Evolutionary conservation across 2,797 vertebrate genomes (phyloP), one percentile per base, ranked within the genome.

Genomic region (Picus viridis): DNA sequence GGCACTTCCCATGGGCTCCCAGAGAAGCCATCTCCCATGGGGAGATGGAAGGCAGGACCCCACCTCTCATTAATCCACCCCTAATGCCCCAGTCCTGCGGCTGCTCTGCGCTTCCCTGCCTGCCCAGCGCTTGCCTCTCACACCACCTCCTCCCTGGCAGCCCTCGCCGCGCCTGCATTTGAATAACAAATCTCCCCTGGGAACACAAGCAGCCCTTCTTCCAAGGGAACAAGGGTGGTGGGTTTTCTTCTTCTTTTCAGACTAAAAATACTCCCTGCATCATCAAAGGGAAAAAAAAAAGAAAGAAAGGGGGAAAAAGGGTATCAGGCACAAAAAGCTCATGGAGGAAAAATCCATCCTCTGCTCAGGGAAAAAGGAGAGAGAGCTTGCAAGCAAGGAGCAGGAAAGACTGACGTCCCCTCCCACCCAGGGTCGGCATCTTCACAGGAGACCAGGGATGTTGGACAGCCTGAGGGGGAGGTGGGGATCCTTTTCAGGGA

Each of bases 371-470:
- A 72, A 86, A 67, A 39, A 39, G 39, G 39, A 75, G 65, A 79
- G 32, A 83, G 59, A 86, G 47, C 29, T 59, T 72, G 43, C 34
- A 76, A 63, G 63, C 16, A 51, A 67, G 59, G 56, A 57, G 34
- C 30, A 69, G 39, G 20, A 23, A 77, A 64, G 62, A 24, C 22
- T 9, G 18, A 58, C 8, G 27, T 51, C 18, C 12, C 29, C 29
- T 47, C 0, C 0, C 1, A 47, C 54, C 54, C 0, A 0, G 58
- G 34, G 11, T n/a, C 70, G 47, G 36, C 6, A 7, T 53, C 54
- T 69, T 45, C 57, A 24, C 29, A 22, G 61, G 24, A 29, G 36
- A 80, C 18, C 2, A 4, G 34, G n/a, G 36, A n/a, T 51, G 56
- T 2, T 71, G 72, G 59, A n/a, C 23, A 56, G 36, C 14, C 53